Evolutionary conservation across 2,888 invertebrate genomes (phyloP).

Genomic region (Rugalucina vietnamica): DNA sequence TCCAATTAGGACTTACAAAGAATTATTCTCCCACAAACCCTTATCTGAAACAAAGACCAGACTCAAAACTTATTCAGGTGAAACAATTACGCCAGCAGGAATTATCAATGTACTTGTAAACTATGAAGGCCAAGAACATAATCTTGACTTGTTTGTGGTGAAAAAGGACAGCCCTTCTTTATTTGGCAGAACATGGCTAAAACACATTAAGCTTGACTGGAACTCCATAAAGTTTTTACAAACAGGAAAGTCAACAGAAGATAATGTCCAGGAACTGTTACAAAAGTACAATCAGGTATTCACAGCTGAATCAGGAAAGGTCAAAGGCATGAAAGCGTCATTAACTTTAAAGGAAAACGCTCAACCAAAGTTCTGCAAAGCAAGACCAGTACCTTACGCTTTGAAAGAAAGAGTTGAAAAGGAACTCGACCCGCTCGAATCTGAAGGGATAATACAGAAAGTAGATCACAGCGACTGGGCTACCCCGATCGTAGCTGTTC

Average conservation of each 20-base stretch:
- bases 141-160: background rate
- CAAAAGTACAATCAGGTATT: background rate
- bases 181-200: constrained; percentile 12
- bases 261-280: background rate
- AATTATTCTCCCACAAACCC: background rate
- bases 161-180: background rate
- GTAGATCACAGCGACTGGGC: constrained; percentile 47
- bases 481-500: constrained; percentile 33
- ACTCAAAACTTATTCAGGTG: too few species aligned
- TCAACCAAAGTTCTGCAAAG: constrained; percentile 25
- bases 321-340: constrained; percentile 12
- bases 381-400: constrained; percentile 25
- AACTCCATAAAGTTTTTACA: background rate
- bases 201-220: background rate
- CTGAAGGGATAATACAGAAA: constrained; percentile 17
- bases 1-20: background rate
- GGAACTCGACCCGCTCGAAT: constrained; percentile 29
- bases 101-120: too few species aligned
- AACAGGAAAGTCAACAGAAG: background rate
- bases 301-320: background rate
- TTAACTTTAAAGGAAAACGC: constrained; percentile 14
- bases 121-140: too few species aligned
- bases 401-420: constrained; percentile 19
- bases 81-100: constrained; percentile 1
- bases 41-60: background rate